Conservation (phyloP, 2,888 invertebrate species). For the Acleris sparsana region DNA sequence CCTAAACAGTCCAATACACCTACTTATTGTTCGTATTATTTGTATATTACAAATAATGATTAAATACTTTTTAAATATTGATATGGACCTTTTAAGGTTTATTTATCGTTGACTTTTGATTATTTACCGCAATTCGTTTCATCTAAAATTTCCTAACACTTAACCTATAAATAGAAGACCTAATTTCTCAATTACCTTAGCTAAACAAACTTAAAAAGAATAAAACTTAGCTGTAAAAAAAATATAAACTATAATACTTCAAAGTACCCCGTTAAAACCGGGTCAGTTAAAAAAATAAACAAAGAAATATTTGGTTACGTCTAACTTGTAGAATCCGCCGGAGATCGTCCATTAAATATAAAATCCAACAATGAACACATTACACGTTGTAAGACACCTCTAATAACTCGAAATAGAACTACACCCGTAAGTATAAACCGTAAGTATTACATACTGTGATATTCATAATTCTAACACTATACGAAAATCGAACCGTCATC, state of each 20-base stretch:
- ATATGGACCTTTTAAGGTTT: conserved; percentile 82
- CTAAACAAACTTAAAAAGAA: conserved; percentile 45
- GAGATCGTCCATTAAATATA: conserved; percentile 67
- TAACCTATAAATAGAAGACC: conserved; percentile 67
- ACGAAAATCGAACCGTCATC: conserved; percentile 3
- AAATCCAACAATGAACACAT: conserved; percentile 77
- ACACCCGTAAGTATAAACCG: conserved; percentile 77
- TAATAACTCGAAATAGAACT: conserved; percentile 75
- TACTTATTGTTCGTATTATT: conserved; percentile 80
- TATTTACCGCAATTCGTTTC: conserved; percentile 60
- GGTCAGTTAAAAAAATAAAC: conserved; percentile 57
- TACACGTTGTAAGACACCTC: conserved; percentile 68
- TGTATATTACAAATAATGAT: conserved; percentile 76
- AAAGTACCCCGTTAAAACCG: conserved; percentile 77
- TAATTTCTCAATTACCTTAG: conserved; percentile 62
- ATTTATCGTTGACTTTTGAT: conserved; percentile 68
- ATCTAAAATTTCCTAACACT: conserved; percentile 65
- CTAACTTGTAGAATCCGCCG: conserved; percentile 60
- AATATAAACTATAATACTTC: conserved; percentile 79
- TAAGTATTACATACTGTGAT: conserved; percentile 64
- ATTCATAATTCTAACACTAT: conserved; percentile 45
- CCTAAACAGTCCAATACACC: conserved; percentile 68
- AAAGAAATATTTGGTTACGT: conserved; percentile 71
- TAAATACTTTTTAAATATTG: conserved; percentile 81
- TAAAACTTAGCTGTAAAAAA: conserved; percentile 50